Conservation (phyloP, 2,113 vertebrate genomes). For the Sylvilagus bachmani region DNA sequence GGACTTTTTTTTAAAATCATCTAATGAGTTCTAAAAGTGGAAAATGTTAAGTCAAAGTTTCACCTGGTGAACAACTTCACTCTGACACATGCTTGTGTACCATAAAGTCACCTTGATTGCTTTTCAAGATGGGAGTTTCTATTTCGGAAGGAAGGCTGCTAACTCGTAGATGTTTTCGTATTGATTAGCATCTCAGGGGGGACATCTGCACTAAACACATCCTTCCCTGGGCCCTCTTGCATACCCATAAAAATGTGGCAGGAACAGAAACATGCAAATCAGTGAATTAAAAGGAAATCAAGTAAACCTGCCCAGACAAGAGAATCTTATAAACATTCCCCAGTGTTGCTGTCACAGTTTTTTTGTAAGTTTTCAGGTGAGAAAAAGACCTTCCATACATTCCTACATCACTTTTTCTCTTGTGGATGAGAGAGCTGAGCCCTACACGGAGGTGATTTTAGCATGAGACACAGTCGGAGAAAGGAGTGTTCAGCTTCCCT, state of each 20-base stretch:
- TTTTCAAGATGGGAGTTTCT: slow-evolving; percentile 39
- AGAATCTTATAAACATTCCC: neutral
- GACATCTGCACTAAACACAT: neutral
- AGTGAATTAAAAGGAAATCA: neutral
- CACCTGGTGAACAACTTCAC: neutral
- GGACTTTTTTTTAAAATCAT: no score
- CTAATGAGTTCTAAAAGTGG: neutral
- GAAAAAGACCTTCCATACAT: neutral
- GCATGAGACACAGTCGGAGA: fast-evolving
- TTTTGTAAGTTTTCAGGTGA: neutral
- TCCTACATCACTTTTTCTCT: neutral
- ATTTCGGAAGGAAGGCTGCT: neutral
- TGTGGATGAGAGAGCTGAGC: neutral
- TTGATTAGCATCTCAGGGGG: neutral
- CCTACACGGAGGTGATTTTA: neutral
- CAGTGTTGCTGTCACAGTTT: neutral
- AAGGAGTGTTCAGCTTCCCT: fast-evolving
- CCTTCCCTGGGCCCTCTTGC: neutral
- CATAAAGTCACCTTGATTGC: neutral
- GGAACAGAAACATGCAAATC: slow-evolving; percentile 15
- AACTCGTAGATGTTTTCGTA: neutral
- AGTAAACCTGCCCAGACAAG: neutral
- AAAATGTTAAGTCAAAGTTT: neutral
- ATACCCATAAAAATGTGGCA: neutral
- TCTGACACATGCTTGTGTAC: neutral